Conservation (phyloP, 2,888 invertebrate genomes). For the Tachystola acroxantha region DNA sequence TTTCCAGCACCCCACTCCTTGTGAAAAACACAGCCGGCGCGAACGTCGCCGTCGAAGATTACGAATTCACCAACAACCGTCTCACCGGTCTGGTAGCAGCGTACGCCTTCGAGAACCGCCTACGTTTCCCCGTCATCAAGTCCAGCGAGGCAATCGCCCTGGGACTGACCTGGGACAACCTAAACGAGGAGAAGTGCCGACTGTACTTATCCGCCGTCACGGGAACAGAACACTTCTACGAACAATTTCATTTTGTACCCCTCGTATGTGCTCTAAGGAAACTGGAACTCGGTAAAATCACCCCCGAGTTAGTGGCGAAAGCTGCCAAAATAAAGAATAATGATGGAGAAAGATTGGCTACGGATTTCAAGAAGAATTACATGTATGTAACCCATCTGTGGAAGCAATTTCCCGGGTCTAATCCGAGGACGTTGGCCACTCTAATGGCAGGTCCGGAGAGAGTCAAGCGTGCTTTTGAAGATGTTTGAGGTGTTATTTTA, state of each 20-base stretch:
- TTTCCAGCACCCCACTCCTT: conserved; percentile 37
- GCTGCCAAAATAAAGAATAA: conserved; percentile 41
- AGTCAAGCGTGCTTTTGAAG: conserved; percentile 18
- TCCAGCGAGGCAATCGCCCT: conserved; percentile 34
- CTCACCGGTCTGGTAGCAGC: conserved; percentile 40
- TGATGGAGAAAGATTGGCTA: conserved; percentile 31
- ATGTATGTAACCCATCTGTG: conserved; percentile 25
- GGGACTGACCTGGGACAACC: conserved; percentile 39
- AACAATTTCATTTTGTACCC: conserved; percentile 42
- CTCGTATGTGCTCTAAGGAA: conserved; percentile 43
- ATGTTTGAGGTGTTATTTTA: conserved; percentile 8
- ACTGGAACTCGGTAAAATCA: conserved; percentile 38
- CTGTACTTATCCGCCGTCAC: conserved; percentile 41
- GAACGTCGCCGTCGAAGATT: conserved; percentile 26
- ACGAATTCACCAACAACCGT: conserved; percentile 46
- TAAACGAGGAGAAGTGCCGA: conserved; percentile 23
- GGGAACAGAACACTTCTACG: conserved; percentile 42
- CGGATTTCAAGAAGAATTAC: conserved; percentile 25
- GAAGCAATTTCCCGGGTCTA: conserved; percentile 27
- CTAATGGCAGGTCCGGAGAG: conserved; percentile 21
- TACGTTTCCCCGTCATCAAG: conserved; percentile 27
- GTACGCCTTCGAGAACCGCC: conserved; percentile 39
- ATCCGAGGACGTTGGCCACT: conserved; percentile 18
- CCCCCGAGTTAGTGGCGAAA: conserved; percentile 29
- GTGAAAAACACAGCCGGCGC: conserved; percentile 33